Percentiles rank a stretch among this genome's conserved stretches.
Conservation (phyloP, 2,888 invertebrate species). For the Pyrocoelia pectoralis region DNA sequence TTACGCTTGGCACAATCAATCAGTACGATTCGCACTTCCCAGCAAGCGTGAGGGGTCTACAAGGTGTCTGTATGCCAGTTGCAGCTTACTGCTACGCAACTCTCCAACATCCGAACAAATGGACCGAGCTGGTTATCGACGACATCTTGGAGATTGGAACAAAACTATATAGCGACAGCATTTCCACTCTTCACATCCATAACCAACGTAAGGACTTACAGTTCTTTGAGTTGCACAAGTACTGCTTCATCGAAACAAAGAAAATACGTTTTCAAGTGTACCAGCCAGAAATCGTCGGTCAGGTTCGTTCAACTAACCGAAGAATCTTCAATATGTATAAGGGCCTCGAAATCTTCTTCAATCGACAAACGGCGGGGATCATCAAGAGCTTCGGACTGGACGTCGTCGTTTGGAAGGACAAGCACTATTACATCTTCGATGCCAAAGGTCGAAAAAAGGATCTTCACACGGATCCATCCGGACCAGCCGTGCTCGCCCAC, state of each 20-base stretch:
- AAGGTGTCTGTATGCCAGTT: constrained; percentile 67
- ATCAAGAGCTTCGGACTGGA: constrained; percentile 58
- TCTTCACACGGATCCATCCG: constrained; percentile 63
- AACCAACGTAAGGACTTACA: constrained; percentile 45
- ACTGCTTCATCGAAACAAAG: constrained; percentile 58
- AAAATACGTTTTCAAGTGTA: constrained; percentile 57
- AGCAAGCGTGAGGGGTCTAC: constrained; percentile 52
- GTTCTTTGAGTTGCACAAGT: constrained; percentile 62
- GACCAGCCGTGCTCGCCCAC: constrained; percentile 66
- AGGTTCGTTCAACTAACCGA: constrained; percentile 53
- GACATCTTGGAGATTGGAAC: constrained; percentile 66
- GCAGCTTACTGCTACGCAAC: constrained; percentile 68
- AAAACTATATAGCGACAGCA: constrained; percentile 58
- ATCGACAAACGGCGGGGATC: constrained; percentile 63
- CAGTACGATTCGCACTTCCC: constrained; percentile 53
- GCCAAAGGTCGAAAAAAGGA: constrained; percentile 66
- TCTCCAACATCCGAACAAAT: constrained; percentile 66
- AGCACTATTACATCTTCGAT: constrained; percentile 71
- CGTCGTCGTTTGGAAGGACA: constrained; percentile 66
- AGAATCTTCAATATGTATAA: constrained; percentile 61
- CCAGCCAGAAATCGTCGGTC: constrained; percentile 56
- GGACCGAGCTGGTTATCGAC: constrained; percentile 69
- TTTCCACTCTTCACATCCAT: constrained; percentile 51
- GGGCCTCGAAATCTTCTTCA: constrained; percentile 66
- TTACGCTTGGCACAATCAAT: constrained; percentile 53